Evolutionary conservation across 2,888 invertebrate species (phyloP).

Genomic region (Tricholauxania praeusta): DNA sequence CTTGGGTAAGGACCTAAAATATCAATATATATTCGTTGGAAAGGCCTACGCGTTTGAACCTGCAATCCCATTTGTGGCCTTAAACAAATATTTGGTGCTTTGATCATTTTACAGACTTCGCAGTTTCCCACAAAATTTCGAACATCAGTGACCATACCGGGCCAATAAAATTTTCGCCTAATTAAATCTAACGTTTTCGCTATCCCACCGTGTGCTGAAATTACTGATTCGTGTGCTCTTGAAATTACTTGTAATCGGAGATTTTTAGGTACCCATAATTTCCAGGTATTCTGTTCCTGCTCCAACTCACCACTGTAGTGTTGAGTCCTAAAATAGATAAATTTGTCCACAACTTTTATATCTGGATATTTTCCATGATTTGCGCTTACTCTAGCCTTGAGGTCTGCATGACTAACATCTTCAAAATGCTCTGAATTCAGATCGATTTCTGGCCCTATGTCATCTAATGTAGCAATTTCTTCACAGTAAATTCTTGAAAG

Average conservation of each 20-base stretch:
- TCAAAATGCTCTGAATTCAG: slow-evolving; percentile 17
- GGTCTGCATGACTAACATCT: neutral
- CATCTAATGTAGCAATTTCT: neutral
- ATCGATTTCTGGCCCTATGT: slow-evolving; percentile 20
- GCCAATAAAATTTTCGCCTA: too few species aligned
- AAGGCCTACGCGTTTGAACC: neutral
- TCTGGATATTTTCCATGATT: slow-evolving; percentile 25
- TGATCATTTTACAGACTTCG: slow-evolving; percentile 21
- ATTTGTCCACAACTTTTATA: slow-evolving; percentile 14
- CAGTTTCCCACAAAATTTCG: slow-evolving; percentile 14
- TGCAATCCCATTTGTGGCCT: neutral
- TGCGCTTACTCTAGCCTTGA: neutral
- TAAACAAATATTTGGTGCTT: slow-evolving; percentile 1
- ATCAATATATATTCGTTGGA: slow-evolving; percentile 12
- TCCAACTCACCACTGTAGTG: neutral
- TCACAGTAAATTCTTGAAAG: neutral
- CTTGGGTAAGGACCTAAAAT: slow-evolving; percentile 21
- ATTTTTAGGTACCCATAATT: neutral
- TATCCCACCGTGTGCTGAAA: too few species aligned
- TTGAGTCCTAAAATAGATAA: slow-evolving; percentile 5
- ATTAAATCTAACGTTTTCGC: neutral
- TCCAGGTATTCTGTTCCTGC: neutral
- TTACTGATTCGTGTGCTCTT: neutral
- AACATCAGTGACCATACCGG: slow-evolving; percentile 17
- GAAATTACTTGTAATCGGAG: neutral